Conservation (phyloP, 2,888 invertebrate genomes). For the Laspeyria flexula region DNA sequence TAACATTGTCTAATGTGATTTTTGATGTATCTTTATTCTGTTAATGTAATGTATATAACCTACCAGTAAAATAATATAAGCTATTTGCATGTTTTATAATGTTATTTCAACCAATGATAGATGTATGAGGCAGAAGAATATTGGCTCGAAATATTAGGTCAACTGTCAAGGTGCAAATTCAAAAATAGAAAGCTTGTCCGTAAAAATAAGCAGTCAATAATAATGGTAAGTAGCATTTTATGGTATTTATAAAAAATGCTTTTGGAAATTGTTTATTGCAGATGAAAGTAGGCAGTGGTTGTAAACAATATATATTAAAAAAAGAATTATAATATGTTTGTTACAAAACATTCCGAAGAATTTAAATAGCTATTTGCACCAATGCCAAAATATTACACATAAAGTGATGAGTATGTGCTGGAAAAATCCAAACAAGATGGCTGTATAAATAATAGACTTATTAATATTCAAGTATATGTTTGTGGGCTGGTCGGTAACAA, state of each 20-base stretch:
- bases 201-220: neutral
- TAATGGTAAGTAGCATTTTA: neutral
- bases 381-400: constrained; percentile 28
- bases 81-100: constrained; percentile 18
- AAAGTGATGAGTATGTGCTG: constrained; percentile 19
- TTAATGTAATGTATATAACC: too few species aligned
- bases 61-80: too few species aligned
- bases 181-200: neutral
- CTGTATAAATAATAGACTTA: constrained; percentile 1
- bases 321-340: too few species aligned
- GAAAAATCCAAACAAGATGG: constrained; percentile 14
- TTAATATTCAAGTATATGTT: constrained; percentile 4
- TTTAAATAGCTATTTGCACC: constrained; percentile 11
- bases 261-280: neutral
- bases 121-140: neutral
- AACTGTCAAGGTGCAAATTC: neutral
- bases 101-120: constrained; percentile 4
- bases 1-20: too few species aligned
- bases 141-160: neutral
- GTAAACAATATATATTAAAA: neutral
- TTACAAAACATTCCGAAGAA: too few species aligned
- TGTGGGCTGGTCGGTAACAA: constrained; percentile 8
- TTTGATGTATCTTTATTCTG: too few species aligned
- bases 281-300: neutral
- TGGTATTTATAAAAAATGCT: neutral